These are phyloP conservation scores for Chaetura pelagica DNA, from an alignment of 2,113 vertebrate genomes.

Conservation along the genomic window DNA sequence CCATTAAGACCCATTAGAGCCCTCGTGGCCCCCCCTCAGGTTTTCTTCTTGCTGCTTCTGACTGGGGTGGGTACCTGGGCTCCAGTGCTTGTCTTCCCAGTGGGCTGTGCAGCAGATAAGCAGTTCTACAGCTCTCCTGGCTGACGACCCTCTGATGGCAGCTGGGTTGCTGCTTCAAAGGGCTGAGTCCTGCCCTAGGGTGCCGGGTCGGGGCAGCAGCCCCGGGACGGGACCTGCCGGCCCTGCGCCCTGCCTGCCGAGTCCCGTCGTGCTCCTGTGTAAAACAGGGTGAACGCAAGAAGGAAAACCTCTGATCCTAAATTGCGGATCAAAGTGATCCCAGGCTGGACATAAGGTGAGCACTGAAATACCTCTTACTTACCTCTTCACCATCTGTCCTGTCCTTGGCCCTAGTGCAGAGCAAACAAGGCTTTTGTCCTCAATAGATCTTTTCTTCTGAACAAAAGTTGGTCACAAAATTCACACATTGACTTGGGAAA, in stretches of 20 bases:
- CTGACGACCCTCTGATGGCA: background rate
- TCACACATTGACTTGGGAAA: background rate
- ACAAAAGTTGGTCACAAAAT: background rate
- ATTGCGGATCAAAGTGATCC: background rate
- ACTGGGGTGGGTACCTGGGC: background rate
- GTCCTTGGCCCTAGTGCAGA: background rate
- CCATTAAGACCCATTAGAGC: background rate
- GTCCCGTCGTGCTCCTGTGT: rapidly evolving
- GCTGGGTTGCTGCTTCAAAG: background rate
- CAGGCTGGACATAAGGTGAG: background rate
- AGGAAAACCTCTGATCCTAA: background rate
- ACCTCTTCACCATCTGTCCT: background rate
- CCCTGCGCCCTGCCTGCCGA: rapidly evolving
- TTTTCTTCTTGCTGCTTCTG: background rate
- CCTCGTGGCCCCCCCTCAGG: no score
- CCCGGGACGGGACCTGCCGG: no score
- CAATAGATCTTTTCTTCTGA: background rate
- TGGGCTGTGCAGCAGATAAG: background rate
- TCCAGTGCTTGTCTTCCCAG: no score
- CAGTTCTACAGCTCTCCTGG: background rate
- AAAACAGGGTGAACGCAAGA: background rate
- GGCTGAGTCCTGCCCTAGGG: background rate
- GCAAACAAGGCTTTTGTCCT: background rate
- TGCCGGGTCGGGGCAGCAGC: no score
- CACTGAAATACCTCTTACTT: background rate